phyloP scores from a whole-genome alignment of 2,888 invertebrate genomes.

The Euclidia mi region DNA sequence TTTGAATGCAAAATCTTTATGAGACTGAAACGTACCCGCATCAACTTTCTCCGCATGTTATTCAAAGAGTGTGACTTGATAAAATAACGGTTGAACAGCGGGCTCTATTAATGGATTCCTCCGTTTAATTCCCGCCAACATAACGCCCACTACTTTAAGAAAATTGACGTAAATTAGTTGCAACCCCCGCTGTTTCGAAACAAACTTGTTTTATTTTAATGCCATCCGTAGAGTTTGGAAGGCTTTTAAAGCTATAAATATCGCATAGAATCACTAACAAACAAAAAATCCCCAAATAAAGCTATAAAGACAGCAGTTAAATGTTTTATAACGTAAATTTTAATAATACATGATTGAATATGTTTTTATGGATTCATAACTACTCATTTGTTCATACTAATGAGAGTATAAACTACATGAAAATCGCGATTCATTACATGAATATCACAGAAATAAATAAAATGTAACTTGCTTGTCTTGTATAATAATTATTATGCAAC shows the following conservation, averaged over 20 bases:
- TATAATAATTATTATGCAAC: no score
- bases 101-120: slow-evolving; percentile 40
- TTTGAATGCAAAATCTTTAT: neutral
- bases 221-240: slow-evolving; percentile 2
- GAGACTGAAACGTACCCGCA: neutral
- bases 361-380: no score
- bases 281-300: neutral
- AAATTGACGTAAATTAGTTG: slow-evolving; percentile 31
- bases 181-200: slow-evolving; percentile 6
- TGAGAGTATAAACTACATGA: no score
- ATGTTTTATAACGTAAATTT: no score
- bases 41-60: slow-evolving; percentile 8
- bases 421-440: no score
- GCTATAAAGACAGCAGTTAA: no score
- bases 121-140: slow-evolving; percentile 34
- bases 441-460: no score
- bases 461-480: no score
- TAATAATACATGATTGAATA: no score
- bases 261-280: neutral
- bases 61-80: slow-evolving; percentile 32
- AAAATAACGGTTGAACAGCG: slow-evolving; percentile 34
- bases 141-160: slow-evolving; percentile 25
- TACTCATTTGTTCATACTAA: no score
- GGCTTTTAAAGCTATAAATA: slow-evolving; percentile 8
- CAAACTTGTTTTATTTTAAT: slow-evolving; percentile 12